These are phyloP conservation scores for Heliopora coerulea DNA, from an alignment of 92 coral and sea anemone genomes.

Conservation along the genomic window DNA sequence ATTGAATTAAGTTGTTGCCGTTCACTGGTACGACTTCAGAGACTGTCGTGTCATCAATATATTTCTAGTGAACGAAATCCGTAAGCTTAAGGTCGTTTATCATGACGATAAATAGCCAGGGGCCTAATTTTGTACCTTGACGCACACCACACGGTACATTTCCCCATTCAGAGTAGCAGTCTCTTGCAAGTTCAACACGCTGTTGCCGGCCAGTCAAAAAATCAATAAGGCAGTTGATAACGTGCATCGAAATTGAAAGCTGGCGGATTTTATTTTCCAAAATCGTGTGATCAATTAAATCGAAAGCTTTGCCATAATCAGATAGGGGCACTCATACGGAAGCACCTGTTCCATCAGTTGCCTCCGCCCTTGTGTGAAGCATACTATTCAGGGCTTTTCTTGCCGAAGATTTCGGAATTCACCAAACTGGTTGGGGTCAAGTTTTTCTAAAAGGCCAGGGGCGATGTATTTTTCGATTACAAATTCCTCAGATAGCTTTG, in stretches of 20 bases:
- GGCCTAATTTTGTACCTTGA: neutral
- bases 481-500: conserved; percentile 10
- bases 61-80: neutral
- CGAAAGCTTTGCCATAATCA: conserved; percentile 11
- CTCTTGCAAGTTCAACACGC: conserved; percentile 25
- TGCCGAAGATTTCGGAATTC: conserved; percentile 2
- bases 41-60: neutral
- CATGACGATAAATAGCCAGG: neutral
- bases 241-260: neutral
- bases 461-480: conserved; percentile 1
- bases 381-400: neutral
- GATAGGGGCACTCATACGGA: neutral
- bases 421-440: conserved; percentile 13
- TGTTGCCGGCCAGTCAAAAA: conserved; percentile 19
- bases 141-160: neutral
- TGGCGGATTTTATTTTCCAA: neutral
- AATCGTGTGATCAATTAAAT: conserved; percentile 18
- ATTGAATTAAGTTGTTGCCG: neutral
- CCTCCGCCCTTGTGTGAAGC: neutral
- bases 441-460: conserved; percentile 4
- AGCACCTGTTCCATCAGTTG: conserved; percentile 6
- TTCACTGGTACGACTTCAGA: neutral
- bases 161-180: conserved; percentile 31
- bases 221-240: conserved; percentile 7
- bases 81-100: conserved; percentile 1